Percentiles rank a stretch among this genome's conserved stretches.
phyloP scores from a whole-genome alignment of 2,797 vertebrate species.

The Leucoraja ocellata region DNA sequence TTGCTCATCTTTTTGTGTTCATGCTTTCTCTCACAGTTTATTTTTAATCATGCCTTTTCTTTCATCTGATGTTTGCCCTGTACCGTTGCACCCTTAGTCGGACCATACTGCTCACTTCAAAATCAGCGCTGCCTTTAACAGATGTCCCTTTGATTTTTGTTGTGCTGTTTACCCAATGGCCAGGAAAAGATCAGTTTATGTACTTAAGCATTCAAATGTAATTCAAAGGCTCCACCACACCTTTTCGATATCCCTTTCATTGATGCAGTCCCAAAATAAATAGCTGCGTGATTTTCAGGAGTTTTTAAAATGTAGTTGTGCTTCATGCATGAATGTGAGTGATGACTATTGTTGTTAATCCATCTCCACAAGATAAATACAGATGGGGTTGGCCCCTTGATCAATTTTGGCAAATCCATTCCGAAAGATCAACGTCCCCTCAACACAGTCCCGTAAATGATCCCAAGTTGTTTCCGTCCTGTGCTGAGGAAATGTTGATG shows the following conservation, averaged over 20 bases:
- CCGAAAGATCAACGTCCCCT: not conserved
- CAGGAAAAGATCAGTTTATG: slow-evolving; percentile 23
- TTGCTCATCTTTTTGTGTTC: not conserved
- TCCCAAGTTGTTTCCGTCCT: not conserved
- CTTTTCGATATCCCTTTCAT: not conserved
- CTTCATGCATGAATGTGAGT: not conserved
- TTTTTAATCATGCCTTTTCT: slow-evolving; percentile 5
- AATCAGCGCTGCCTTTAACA: slow-evolving; percentile 1
- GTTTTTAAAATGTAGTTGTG: not conserved
- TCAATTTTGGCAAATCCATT: not conserved
- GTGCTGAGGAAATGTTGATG: not conserved
- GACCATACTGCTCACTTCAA: not conserved
- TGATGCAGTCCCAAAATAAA: not conserved
- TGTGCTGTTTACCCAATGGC: not conserved
- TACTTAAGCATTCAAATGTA: not conserved
- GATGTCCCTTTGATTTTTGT: slow-evolving; percentile 36
- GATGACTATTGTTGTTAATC: not conserved
- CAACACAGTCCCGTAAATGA: not conserved
- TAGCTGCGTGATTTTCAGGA: not conserved
- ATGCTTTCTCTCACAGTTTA: not conserved
- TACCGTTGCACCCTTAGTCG: not conserved
- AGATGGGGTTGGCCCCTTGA: not conserved
- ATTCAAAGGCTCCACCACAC: not conserved
- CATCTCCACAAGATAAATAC: slow-evolving; percentile 1
- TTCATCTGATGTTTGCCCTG: not conserved